These are phyloP conservation scores for Brenthis ino DNA, from an alignment of 2,888 invertebrate genomes.

Conservation along the genomic window DNA sequence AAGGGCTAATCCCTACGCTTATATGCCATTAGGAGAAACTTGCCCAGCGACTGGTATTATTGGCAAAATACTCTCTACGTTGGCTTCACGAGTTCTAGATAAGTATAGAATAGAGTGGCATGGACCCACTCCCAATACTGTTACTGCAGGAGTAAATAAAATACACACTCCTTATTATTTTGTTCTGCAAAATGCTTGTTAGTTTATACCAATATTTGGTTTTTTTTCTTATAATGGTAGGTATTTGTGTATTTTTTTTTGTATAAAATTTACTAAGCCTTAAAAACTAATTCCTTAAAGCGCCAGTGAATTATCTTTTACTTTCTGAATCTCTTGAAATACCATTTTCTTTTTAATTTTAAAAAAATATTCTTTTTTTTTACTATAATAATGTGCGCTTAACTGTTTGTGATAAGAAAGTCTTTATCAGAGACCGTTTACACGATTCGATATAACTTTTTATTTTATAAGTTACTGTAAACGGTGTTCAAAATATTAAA, in stretches of 20 bases:
- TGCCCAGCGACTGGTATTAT: constrained; percentile 67
- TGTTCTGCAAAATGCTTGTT: constrained; percentile 67
- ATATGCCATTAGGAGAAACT: constrained; percentile 65
- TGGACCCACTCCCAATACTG: constrained; percentile 60
- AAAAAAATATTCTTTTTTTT: too few species aligned
- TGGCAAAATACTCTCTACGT: constrained; percentile 57
- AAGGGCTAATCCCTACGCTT: constrained; percentile 63
- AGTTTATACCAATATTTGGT: not conserved
- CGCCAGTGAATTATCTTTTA: too few species aligned
- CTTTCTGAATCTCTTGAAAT: too few species aligned
- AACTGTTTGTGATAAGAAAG: not conserved
- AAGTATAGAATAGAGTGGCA: constrained; percentile 76
- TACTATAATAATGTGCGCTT: not conserved
- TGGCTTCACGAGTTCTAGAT: constrained; percentile 61
- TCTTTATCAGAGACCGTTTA: not conserved
- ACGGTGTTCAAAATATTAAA: not conserved
- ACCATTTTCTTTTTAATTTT: too few species aligned
- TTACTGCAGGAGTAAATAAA: constrained; percentile 64
- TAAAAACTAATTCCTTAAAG: too few species aligned
- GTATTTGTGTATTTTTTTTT: not conserved
- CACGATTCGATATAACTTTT: not conserved
- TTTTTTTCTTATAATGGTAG: not conserved
- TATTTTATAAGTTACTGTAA: not conserved
- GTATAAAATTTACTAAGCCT: too few species aligned
- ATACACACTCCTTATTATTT: constrained; percentile 70